These are phyloP conservation scores for Ooceraea biroi DNA, from an alignment of 1,140 invertebrate species.

Conservation along the genomic window DNA sequence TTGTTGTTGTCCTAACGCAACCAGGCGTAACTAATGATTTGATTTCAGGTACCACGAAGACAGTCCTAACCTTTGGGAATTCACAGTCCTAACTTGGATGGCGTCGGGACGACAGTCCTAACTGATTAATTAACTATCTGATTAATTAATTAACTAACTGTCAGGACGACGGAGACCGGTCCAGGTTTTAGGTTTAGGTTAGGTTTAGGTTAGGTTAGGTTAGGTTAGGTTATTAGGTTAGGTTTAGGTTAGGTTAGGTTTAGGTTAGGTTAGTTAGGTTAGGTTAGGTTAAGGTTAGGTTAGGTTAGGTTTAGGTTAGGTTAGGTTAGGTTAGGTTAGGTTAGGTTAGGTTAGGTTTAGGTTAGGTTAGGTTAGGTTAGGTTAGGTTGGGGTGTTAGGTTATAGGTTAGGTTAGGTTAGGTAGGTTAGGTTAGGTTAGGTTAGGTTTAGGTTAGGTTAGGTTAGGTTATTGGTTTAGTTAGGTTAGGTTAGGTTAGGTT, in stretches of 20 bases:
- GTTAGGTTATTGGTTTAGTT: too few relatives aligned
- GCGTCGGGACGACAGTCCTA: too few relatives aligned
- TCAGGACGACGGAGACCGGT: too few relatives aligned
- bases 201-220: constrained; percentile 29
- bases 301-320: constrained; percentile 56
- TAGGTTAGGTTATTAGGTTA: constrained; percentile 30
- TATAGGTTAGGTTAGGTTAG: constrained; percentile 26
- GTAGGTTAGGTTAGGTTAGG: constrained; percentile 23
- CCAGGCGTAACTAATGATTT: too few relatives aligned
- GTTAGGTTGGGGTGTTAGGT: constrained; percentile 29
- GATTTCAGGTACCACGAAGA: too few relatives aligned
- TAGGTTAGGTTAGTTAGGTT: constrained; percentile 65
- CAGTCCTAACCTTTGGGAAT: too few relatives aligned
- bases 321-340: constrained; percentile 61
- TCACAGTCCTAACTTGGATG: too few relatives aligned
- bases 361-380: constrained; percentile 66
- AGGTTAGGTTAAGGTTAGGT: too few relatives aligned
- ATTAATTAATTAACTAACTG: too few relatives aligned
- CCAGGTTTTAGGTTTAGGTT: constrained; percentile 28
- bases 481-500: too few relatives aligned
- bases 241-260: constrained; percentile 40
- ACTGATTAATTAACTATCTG: too few relatives aligned
- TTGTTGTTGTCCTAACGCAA: too few relatives aligned
- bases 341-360: constrained; percentile 65
- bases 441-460: constrained; percentile 32